Evolutionary conservation across 2,113 vertebrate species (phyloP).

Genomic region (Nematolebias whitei): DNA sequence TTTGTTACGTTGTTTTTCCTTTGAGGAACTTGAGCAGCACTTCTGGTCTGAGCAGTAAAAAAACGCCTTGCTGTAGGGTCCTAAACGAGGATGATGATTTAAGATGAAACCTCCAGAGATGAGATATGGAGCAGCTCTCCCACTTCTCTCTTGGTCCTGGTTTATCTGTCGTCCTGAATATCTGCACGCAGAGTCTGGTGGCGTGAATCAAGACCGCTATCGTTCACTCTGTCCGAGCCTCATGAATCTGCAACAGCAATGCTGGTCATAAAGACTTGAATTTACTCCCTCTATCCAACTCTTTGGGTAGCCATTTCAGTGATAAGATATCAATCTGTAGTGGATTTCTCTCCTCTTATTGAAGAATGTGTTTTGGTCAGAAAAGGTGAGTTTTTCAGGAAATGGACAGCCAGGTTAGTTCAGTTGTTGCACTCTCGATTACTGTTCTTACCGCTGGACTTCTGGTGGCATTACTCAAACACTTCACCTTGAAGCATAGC

Average conservation of each 20-base stretch:
- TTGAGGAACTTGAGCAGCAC: slow-evolving; percentile 18
- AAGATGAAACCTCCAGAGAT: slow-evolving; percentile 63
- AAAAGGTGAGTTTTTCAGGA: slow-evolving; percentile 17
- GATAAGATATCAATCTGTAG: slow-evolving; percentile 41
- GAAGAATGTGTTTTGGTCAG: not conserved
- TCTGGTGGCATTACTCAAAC: slow-evolving; percentile 37
- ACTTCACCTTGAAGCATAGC: slow-evolving; percentile 45
- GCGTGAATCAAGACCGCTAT: slow-evolving; percentile 70
- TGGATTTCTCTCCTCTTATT: not conserved
- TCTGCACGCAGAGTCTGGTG: slow-evolving; percentile 60
- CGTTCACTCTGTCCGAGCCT: slow-evolving; percentile 65
- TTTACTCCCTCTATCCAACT: slow-evolving; percentile 40
- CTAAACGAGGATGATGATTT: slow-evolving; percentile 67
- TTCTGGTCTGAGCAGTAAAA: slow-evolving; percentile 10
- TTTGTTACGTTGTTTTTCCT: slow-evolving; percentile 38
- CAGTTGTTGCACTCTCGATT: slow-evolving; percentile 6
- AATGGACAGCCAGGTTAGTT: not conserved
- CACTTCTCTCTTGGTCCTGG: slow-evolving; percentile 44
- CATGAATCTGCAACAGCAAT: slow-evolving; percentile 40
- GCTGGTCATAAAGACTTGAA: slow-evolving; percentile 44
- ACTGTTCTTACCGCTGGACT: slow-evolving; percentile 27
- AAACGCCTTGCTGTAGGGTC: slow-evolving; percentile 14
- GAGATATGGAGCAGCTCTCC: slow-evolving; percentile 60
- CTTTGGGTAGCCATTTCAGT: slow-evolving; percentile 26
- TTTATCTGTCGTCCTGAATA: slow-evolving; percentile 80